A percentile compares a stretch with the other conserved stretches of the same genome.
Evolutionary conservation across 2,113 vertebrate species (phyloP).

Genomic region (Tetrax tetrax): DNA sequence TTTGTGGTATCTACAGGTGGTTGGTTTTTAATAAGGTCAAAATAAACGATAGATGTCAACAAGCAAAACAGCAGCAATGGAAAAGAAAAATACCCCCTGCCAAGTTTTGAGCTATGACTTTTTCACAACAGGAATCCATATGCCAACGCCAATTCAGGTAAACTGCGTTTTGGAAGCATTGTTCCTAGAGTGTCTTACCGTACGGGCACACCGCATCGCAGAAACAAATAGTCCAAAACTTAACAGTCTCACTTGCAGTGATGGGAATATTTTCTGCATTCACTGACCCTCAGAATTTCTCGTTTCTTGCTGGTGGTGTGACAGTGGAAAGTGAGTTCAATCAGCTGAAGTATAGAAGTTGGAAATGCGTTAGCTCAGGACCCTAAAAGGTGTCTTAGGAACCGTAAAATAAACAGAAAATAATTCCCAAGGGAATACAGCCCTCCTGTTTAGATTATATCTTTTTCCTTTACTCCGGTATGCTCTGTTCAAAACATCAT

Average conservation of each 20-base stretch:
- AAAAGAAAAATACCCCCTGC: background rate
- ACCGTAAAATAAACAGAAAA: background rate
- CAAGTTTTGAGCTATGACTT: background rate
- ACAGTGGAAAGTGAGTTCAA: background rate
- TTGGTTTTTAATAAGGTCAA: background rate
- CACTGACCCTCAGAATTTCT: background rate
- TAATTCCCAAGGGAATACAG: background rate
- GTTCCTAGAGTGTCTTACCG: background rate
- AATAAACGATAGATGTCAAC: background rate
- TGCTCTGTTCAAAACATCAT: conserved; percentile 30
- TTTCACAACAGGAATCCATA: background rate
- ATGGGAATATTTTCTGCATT: background rate
- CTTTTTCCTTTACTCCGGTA: background rate
- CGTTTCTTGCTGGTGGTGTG: background rate
- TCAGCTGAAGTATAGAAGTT: background rate
- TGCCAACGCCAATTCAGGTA: background rate
- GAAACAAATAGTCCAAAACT: background rate
- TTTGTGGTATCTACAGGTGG: background rate
- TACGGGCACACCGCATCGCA: background rate
- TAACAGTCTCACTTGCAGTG: background rate
- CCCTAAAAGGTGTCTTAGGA: background rate
- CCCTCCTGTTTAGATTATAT: background rate
- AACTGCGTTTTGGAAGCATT: background rate
- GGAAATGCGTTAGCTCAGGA: background rate
- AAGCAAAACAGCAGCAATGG: background rate